phyloP scores from a whole-genome alignment of 2,888 invertebrate genomes.

The Drosophila picticornis region DNA sequence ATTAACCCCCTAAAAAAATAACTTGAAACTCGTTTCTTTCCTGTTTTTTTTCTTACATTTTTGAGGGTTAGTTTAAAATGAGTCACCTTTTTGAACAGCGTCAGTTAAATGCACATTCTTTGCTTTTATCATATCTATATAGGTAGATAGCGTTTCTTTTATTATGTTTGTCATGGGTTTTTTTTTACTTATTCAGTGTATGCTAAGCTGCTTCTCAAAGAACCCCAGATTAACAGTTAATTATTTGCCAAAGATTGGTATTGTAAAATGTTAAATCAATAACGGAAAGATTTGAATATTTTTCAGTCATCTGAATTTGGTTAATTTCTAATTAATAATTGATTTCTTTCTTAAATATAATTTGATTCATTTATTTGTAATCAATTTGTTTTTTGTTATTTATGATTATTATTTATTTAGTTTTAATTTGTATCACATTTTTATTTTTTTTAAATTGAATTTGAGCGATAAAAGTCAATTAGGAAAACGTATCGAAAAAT shows the following conservation, averaged over 20 bases:
- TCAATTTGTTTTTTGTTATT: background rate
- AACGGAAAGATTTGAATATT: background rate
- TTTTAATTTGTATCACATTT: background rate
- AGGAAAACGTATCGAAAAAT: background rate
- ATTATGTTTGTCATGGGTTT: background rate
- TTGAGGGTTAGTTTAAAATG: conserved; percentile 26
- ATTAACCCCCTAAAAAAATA: conserved; percentile 1
- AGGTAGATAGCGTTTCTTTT: conserved; percentile 1
- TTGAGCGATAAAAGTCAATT: background rate
- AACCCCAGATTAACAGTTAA: background rate
- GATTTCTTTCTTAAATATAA: background rate
- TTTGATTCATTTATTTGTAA: background rate
- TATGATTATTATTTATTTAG: background rate
- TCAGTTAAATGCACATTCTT: background rate
- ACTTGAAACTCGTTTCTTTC: conserved; percentile 34
- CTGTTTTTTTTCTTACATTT: background rate
- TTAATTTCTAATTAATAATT: background rate
- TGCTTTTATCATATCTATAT: conserved; percentile 22
- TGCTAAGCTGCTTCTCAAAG: background rate
- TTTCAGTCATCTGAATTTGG: background rate
- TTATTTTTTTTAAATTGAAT: background rate
- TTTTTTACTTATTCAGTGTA: background rate
- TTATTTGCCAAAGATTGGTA: background rate
- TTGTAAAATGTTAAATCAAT: background rate
- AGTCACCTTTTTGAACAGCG: conserved; percentile 16